Evolutionary conservation across 2,113 vertebrate species (phyloP), one percentile per base, ranked within the genome.

Genomic region (Lucifuga dentata): DNA sequence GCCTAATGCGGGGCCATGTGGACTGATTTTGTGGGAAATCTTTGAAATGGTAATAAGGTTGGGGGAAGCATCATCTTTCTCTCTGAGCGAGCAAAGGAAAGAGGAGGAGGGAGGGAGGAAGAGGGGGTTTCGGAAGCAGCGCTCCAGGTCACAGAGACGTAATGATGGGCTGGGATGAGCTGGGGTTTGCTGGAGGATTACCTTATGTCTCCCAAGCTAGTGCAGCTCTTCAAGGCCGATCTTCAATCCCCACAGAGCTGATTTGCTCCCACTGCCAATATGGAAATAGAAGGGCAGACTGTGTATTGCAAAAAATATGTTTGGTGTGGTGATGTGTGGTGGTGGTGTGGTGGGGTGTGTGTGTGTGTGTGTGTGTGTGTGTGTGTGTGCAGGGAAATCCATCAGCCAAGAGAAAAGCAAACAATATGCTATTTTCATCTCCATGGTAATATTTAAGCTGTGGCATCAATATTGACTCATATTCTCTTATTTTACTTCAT

Each of bases 21-120:
- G 68, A 26, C 71, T 55, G 48, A 81, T 88, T 91, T 87, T 78
- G 61, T 60, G 70, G 82, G 52, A 70, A 81, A 78, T 85, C 83
- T 88, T 89, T 89, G 86, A 91, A 89, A 88, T 89, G 87, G 76
- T 86, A 88, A 87, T 86, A 46, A 58, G 81, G 63, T 21, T 24
- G 20, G 64, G 55, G 66, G 59, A 69, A 65, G 68, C 84, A 51
- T 76, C 71, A 11, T 72, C 51, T 68, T 71, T 64, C 68, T 75
- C 55, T 65, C 45, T 1, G 3, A 60, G 33, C 39, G 69, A 46
- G 44, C 11, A 19, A 20, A 56, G 8, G 3, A 33, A 55, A 64
- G 52, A 58, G 38, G 46, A 35, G 19, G 24, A 32, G 11, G 13
- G 11, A 0, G 50, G 35, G 38, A 19, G 24, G 49, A 8, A 20